phyloP scores from a whole-genome alignment of 2,797 vertebrate species.

The Mus spretus region DNA sequence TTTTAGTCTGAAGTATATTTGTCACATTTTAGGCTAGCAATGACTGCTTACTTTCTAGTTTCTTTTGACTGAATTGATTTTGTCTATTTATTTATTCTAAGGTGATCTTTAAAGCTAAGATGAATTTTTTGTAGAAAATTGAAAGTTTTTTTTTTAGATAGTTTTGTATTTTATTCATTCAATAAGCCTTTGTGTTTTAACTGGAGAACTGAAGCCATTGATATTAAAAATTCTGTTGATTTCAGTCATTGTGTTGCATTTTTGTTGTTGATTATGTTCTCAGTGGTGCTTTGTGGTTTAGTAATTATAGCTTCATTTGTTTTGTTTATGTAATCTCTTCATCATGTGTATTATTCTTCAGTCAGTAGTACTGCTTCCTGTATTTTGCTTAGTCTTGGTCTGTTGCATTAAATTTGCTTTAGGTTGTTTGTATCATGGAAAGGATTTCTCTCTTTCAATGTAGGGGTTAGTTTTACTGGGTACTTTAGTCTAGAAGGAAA shows the following conservation, averaged over 20 bases:
- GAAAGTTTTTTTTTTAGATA: background rate
- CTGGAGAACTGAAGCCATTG: background rate
- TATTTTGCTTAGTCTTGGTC: background rate
- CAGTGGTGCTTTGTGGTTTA: background rate
- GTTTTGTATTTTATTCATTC: background rate
- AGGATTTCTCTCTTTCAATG: background rate
- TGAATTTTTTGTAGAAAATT: background rate
- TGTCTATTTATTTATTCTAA: too few species aligned
- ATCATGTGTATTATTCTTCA: background rate
- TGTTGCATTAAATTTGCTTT: background rate
- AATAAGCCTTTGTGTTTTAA: background rate
- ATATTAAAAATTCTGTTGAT: background rate
- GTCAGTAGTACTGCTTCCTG: background rate
- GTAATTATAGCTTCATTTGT: background rate
- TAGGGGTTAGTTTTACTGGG: background rate
- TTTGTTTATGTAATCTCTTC: background rate
- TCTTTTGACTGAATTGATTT: background rate
- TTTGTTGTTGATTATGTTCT: background rate
- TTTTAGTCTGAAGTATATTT: background rate
- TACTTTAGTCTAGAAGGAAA: background rate
- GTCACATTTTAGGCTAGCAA: background rate
- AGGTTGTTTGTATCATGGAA: background rate
- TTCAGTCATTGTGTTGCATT: background rate
- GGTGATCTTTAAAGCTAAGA: background rate
- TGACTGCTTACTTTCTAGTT: background rate